Conservation (phyloP, 2,888 invertebrate genomes). For the Stomorhina lunata region DNA sequence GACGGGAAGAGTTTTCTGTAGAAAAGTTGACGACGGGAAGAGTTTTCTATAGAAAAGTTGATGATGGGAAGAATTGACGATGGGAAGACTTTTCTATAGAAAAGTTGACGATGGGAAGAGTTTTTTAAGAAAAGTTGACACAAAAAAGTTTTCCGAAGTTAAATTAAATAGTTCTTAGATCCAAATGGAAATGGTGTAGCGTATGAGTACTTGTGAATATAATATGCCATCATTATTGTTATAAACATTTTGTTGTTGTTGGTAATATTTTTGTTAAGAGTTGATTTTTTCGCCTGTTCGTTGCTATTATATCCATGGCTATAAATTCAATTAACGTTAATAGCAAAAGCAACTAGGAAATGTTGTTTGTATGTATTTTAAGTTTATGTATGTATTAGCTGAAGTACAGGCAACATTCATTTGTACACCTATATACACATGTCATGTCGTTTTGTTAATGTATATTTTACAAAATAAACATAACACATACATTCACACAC, state of each 20-base stretch:
- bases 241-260: constrained; percentile 41
- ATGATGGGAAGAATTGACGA: too few relatives aligned
- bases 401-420: background rate
- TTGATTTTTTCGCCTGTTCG: background rate
- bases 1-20: too few relatives aligned
- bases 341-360: constrained; percentile 31
- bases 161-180: too few relatives aligned
- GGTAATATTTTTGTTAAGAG: background rate
- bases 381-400: constrained; percentile 10
- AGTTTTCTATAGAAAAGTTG: too few relatives aligned
- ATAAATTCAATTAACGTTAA: constrained; percentile 66
- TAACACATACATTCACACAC: background rate
- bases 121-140: too few relatives aligned
- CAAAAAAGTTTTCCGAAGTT: too few relatives aligned
- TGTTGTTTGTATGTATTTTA: constrained; percentile 9
- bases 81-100: too few relatives aligned
- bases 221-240: constrained; percentile 54
- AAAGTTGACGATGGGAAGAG: too few relatives aligned
- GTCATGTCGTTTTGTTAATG: constrained; percentile 37
- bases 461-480: constrained; percentile 40
- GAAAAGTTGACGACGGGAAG: too few relatives aligned
- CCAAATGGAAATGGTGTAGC: too few relatives aligned
- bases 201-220: background rate
- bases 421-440: constrained; percentile 22
- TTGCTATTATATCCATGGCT: constrained; percentile 35